Conservation (phyloP, 2,113 vertebrate genomes). For the Myotis yumanensis region DNA sequence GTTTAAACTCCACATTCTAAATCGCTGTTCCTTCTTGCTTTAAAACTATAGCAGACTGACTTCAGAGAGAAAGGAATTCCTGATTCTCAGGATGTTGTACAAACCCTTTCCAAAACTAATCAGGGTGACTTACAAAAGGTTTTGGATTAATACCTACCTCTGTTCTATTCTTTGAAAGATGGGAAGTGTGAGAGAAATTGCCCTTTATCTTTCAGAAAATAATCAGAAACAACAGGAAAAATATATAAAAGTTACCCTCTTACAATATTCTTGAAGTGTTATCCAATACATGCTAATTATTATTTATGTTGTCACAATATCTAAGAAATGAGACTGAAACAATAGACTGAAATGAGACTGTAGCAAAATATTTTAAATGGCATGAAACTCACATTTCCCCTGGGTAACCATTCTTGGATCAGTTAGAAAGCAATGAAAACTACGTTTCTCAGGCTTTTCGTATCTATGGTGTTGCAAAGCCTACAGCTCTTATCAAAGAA, state of each 20-base stretch:
- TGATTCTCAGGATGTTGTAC: neutral
- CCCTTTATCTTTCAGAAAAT: neutral
- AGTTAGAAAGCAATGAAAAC: constrained; percentile 31
- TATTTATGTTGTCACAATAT: constrained; percentile 58
- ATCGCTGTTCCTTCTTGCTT: neutral
- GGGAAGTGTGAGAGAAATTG: neutral
- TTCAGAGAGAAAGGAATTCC: constrained; percentile 2
- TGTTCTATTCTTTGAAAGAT: constrained; percentile 1
- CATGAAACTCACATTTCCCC: constrained; percentile 37
- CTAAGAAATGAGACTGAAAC: constrained; percentile 50
- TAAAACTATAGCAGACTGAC: neutral
- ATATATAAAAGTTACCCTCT: neutral
- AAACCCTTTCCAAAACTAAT: constrained; percentile 18
- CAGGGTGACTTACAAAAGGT: neutral
- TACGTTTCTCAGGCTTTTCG: neutral
- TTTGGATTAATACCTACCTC: neutral
- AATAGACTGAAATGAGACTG: neutral
- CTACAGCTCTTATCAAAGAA: neutral
- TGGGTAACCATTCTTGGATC: neutral
- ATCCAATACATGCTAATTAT: constrained; percentile 40
- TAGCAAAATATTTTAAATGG: constrained; percentile 32
- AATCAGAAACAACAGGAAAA: constrained; percentile 46
- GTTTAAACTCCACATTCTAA: constrained; percentile 4
- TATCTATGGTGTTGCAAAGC: neutral
- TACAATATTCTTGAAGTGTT: constrained; percentile 23